phyloP scores from a whole-genome alignment of 1,140 invertebrate genomes.

The Hylyphantes graminicola region DNA sequence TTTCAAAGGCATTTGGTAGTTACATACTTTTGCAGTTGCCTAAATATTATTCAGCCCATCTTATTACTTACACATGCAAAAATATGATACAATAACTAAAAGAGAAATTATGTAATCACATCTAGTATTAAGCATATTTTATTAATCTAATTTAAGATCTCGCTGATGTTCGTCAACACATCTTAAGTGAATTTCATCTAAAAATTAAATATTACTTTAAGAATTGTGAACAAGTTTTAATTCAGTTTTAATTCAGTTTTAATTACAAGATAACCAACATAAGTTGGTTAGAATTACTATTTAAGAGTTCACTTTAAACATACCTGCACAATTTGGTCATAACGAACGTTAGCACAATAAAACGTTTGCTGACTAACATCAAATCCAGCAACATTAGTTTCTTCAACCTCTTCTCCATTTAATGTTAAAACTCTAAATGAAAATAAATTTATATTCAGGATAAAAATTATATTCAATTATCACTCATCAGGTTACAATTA shows the following conservation, averaged over 20 bases:
- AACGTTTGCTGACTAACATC: conserved; percentile 92
- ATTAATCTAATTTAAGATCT: too few relatives aligned
- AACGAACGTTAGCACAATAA: conserved; percentile 86
- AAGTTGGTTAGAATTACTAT: neutral
- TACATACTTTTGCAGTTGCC: too few relatives aligned
- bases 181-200: neutral
- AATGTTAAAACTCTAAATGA: conserved; percentile 80
- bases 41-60: too few relatives aligned
- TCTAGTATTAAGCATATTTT: too few relatives aligned
- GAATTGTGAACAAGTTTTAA: neutral
- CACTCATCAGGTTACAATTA: too few relatives aligned
- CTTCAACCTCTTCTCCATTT: conserved; percentile 95
- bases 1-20: too few relatives aligned
- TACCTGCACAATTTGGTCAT: conserved; percentile 78
- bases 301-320: neutral
- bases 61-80: too few relatives aligned
- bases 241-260: neutral
- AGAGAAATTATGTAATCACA: too few relatives aligned
- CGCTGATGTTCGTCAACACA: neutral
- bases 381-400: conserved; percentile 89
- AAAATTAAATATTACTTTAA: neutral
- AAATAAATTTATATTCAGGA: conserved; percentile 20
- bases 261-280: neutral
- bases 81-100: too few relatives aligned
- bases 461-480: neutral